phyloP scores from a whole-genome alignment of 2,113 vertebrate genomes.

The Corythornis madagascariensis region DNA sequence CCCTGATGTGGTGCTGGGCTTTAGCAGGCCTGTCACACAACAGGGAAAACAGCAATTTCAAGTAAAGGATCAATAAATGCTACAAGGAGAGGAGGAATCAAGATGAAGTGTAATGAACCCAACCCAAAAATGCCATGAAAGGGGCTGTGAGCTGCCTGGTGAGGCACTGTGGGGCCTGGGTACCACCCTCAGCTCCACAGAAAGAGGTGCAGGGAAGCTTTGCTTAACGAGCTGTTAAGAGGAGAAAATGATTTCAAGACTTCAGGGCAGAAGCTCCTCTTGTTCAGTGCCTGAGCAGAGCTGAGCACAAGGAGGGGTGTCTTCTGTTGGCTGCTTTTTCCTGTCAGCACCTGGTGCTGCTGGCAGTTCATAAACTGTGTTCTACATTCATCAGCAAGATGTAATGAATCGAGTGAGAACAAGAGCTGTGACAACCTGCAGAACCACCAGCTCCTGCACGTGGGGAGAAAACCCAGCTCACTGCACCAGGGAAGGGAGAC shows the following conservation, averaged over 20 bases:
- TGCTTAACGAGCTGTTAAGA: slow-evolving; percentile 19
- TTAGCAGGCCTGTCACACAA: not conserved
- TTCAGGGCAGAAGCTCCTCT: slow-evolving; percentile 35
- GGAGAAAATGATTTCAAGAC: slow-evolving; percentile 31
- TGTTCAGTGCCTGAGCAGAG: not conserved
- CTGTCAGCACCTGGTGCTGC: not conserved
- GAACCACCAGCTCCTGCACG: not conserved
- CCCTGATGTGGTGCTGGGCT: rapidly evolving
- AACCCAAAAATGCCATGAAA: too few species aligned
- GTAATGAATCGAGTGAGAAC: not conserved
- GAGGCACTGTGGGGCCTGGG: not conserved
- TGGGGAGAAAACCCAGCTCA: not conserved
- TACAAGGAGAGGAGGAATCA: not conserved
- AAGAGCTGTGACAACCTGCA: not conserved
- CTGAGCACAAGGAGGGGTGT: not conserved
- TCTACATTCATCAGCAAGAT: slow-evolving; percentile 12
- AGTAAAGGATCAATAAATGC: not conserved
- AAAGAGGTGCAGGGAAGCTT: not conserved
- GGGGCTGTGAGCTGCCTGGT: not conserved
- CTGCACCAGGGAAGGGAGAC: not conserved
- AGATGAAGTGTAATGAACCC: not conserved
- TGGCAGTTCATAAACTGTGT: not conserved
- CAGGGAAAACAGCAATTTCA: not conserved
- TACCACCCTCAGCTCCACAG: not conserved
- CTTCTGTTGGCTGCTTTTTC: not conserved